Conservation (phyloP, 2,888 invertebrate genomes). For the Habroteleia sp. region DNA sequence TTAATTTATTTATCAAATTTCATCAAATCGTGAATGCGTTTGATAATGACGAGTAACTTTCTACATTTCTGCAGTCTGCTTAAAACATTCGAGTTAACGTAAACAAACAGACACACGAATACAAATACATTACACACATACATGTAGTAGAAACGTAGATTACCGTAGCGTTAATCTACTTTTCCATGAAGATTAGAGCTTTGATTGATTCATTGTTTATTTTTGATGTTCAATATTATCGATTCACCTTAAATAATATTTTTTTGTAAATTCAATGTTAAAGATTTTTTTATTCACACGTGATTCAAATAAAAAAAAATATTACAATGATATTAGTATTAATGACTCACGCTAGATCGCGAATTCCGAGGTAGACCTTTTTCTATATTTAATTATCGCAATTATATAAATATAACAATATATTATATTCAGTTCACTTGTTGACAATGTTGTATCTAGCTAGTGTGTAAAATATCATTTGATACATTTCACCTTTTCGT, state of each 20-base stretch:
- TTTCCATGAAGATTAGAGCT: neutral
- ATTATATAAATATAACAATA: constrained; percentile 5
- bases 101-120: constrained; percentile 1
- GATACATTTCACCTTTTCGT: constrained; percentile 20
- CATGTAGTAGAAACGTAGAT: constrained; percentile 22
- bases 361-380: constrained; percentile 1
- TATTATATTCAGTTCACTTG: constrained; percentile 2
- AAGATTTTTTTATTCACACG: too few species aligned
- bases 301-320: too few species aligned
- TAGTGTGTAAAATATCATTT: constrained; percentile 37
- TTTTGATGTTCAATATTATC: neutral
- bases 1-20: constrained; percentile 4
- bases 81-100: too few species aligned
- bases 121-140: constrained; percentile 2
- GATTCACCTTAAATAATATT: too few species aligned
- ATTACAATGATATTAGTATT: constrained; percentile 33
- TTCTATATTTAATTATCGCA: neutral
- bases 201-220: neutral
- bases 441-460: constrained; percentile 14
- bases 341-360: neutral
- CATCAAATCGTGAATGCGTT: neutral
- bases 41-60: constrained; percentile 12
- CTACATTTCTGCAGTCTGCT: constrained; percentile 12
- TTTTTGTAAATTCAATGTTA: too few species aligned
- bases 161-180: constrained; percentile 24